These are phyloP conservation scores for Petaurus breviceps DNA, from an alignment of 2,113 vertebrate species.

Conservation along the genomic window DNA sequence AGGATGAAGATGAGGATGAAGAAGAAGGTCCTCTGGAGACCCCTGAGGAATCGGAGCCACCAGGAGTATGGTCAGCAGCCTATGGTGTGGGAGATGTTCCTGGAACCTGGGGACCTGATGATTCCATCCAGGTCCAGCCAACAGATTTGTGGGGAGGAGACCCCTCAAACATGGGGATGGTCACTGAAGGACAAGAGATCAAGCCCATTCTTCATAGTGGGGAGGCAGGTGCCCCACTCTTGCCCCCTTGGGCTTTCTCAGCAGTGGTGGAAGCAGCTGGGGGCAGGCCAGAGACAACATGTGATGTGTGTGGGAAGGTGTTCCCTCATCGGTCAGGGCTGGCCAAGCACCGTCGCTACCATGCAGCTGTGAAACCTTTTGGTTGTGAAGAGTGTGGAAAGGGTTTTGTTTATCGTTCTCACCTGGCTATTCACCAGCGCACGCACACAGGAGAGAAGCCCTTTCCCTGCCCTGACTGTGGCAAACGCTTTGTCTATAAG, in stretches of 20 bases:
- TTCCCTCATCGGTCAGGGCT: slow-evolving; percentile 74
- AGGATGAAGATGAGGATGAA: slow-evolving; percentile 75
- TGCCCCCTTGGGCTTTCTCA: slow-evolving; percentile 57
- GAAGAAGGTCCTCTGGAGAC: slow-evolving; percentile 74
- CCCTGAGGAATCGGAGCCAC: slow-evolving; percentile 71
- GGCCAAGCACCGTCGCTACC: slow-evolving; percentile 79
- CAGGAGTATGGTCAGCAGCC: slow-evolving; percentile 73
- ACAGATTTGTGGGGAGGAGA: slow-evolving; percentile 56
- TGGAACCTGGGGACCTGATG: slow-evolving; percentile 73
- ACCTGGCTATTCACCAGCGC: slow-evolving; percentile 78
- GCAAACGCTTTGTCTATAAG: slow-evolving; percentile 80
- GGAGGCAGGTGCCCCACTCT: neutral
- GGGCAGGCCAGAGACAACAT: slow-evolving; percentile 64
- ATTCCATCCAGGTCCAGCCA: slow-evolving; percentile 61
- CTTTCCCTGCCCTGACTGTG: slow-evolving; percentile 77
- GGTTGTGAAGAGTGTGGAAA: slow-evolving; percentile 77
- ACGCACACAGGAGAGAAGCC: slow-evolving; percentile 78
- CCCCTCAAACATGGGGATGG: neutral
- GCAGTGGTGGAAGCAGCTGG: fast-evolving
- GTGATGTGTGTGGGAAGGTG: slow-evolving; percentile 76
- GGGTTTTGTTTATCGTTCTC: slow-evolving; percentile 79
- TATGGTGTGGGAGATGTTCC: slow-evolving; percentile 78
- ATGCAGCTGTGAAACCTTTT: slow-evolving; percentile 75
- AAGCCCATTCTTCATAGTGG: slow-evolving; percentile 47
- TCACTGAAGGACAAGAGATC: slow-evolving; percentile 3